phyloP scores from a whole-genome alignment of 2,888 invertebrate species.

The Euphydryas editha region DNA sequence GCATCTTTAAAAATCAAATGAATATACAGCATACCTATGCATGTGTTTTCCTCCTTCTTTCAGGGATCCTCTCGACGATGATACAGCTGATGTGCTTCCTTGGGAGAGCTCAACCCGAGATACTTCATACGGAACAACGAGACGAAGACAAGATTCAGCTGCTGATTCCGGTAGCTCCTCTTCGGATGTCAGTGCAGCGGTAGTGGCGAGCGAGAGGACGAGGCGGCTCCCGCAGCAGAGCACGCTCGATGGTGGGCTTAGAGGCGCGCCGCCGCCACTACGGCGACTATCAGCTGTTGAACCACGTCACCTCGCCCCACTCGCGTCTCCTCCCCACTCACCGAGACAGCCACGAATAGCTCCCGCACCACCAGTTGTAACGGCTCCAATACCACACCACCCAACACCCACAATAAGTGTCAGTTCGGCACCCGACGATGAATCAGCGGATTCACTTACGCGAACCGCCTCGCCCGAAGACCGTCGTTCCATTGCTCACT shows the following conservation, averaged over 20 bases:
- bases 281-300: slow-evolving; percentile 78
- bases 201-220: slow-evolving; percentile 82
- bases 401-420: slow-evolving; percentile 88
- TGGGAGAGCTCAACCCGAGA: slow-evolving; percentile 68
- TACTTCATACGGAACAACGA: slow-evolving; percentile 60
- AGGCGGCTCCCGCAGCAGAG: slow-evolving; percentile 86
- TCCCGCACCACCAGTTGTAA: slow-evolving; percentile 60
- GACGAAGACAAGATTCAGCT: slow-evolving; percentile 86
- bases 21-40: not conserved
- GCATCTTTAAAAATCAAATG: not conserved
- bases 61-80: slow-evolving; percentile 72
- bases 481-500: slow-evolving; percentile 65
- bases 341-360: slow-evolving; percentile 66
- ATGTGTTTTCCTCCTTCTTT: slow-evolving; percentile 14
- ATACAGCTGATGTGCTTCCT: slow-evolving; percentile 67
- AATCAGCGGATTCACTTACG: slow-evolving; percentile 58
- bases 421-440: slow-evolving; percentile 87
- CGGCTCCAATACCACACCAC: slow-evolving; percentile 56
- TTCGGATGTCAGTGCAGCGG: slow-evolving; percentile 87
- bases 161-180: slow-evolving; percentile 89
- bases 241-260: slow-evolving; percentile 86
- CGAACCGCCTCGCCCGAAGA: slow-evolving; percentile 66
- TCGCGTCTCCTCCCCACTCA: slow-evolving; percentile 71
- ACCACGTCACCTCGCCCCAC: slow-evolving; percentile 84
- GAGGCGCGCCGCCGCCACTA: slow-evolving; percentile 76